phyloP scores from a whole-genome alignment of 2,888 invertebrate species.

The Herminia tarsipennalis region DNA sequence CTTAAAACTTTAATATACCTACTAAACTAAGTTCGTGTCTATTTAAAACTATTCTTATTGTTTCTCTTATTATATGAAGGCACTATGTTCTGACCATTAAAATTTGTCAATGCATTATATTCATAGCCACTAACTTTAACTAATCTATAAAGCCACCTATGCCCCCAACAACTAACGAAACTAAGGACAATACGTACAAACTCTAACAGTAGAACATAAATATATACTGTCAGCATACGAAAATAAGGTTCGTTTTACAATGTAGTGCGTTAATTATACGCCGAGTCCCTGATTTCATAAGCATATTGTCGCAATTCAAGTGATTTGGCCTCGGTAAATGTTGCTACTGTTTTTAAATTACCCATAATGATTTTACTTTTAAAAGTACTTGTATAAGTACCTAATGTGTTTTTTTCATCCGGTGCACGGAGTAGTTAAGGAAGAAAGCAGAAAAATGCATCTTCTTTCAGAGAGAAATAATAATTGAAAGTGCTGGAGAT shows the following conservation, averaged over 20 bases:
- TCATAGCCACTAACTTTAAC: no score
- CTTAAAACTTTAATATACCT: no score
- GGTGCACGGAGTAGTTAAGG: no score
- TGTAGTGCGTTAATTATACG: slow-evolving; percentile 20
- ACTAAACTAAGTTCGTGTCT: no score
- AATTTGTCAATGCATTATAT: no score
- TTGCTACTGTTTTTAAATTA: slow-evolving; percentile 29
- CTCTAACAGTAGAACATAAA: slow-evolving; percentile 4
- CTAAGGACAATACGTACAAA: not conserved
- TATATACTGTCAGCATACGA: not conserved
- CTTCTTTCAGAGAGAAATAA: no score
- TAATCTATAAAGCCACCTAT: slow-evolving; percentile 28
- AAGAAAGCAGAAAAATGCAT: no score
- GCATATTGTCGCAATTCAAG: slow-evolving; percentile 33
- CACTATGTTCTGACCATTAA: no score
- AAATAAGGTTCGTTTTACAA: slow-evolving; percentile 13
- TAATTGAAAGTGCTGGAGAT: no score
- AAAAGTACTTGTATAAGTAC: not conserved
- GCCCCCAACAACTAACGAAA: slow-evolving; percentile 17
- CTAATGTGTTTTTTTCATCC: no score
- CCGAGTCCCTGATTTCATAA: slow-evolving; percentile 33
- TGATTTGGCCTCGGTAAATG: slow-evolving; percentile 40
- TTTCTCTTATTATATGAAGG: no score
- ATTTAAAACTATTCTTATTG: no score
- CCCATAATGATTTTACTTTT: not conserved